These are phyloP conservation scores for Blera fallax DNA, from an alignment of 2,888 invertebrate species.

Conservation along the genomic window DNA sequence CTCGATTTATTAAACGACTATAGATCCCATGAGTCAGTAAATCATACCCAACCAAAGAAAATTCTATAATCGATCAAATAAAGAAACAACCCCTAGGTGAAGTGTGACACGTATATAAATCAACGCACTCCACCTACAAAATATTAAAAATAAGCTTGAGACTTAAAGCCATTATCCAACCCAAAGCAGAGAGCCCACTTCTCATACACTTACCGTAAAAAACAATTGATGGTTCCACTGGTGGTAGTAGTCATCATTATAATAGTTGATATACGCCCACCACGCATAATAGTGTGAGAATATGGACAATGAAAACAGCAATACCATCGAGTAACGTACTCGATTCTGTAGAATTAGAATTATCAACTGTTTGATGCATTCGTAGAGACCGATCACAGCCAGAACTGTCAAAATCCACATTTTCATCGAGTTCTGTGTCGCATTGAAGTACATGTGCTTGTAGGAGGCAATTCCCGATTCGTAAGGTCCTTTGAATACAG, in stretches of 20 bases:
- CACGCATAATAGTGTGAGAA: slow-evolving; percentile 88
- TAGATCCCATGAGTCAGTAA: neutral
- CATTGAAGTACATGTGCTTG: slow-evolving; percentile 88
- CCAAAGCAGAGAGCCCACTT: neutral
- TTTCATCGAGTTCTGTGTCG: slow-evolving; percentile 85
- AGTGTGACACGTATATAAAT: slow-evolving; percentile 27
- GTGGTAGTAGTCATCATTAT: slow-evolving; percentile 87
- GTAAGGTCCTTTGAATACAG: slow-evolving; percentile 88
- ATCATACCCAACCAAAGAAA: neutral
- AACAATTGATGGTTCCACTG: slow-evolving; percentile 88
- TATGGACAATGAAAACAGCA: slow-evolving; percentile 85
- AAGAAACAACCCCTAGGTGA: neutral
- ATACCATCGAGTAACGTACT: slow-evolving; percentile 84
- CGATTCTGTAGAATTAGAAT: slow-evolving; percentile 83
- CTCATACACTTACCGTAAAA: slow-evolving; percentile 82
- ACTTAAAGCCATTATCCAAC: neutral
- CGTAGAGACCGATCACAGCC: slow-evolving; percentile 84
- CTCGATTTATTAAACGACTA: neutral
- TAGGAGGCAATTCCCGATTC: slow-evolving; percentile 87
- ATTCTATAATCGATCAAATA: slow-evolving; percentile 37
- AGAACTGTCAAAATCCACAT: slow-evolving; percentile 86
- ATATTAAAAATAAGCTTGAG: neutral
- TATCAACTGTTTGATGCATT: slow-evolving; percentile 84
- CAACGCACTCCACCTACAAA: too few species aligned
- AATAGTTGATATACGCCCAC: slow-evolving; percentile 88